phyloP scores from a whole-genome alignment of 92 coral and sea anemone genomes.

The Epizoanthus scotinus region DNA sequence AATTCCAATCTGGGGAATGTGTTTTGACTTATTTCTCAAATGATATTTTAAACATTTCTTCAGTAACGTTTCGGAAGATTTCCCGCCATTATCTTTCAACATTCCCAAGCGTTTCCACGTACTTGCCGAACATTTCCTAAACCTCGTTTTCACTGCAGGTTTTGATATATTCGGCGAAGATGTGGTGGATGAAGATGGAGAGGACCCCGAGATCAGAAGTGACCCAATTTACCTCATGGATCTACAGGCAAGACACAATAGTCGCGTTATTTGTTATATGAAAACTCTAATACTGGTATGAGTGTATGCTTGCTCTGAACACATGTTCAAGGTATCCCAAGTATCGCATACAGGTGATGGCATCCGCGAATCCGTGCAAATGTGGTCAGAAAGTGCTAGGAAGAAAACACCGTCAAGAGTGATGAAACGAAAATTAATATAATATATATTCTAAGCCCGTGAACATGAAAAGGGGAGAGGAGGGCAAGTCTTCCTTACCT shows the following conservation, averaged over 20 bases:
- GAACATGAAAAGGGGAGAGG: no score
- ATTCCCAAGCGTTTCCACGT: neutral
- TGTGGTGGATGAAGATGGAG: slow-evolving; percentile 84
- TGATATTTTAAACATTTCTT: no score
- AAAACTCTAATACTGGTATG: neutral
- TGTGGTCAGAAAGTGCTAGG: no score
- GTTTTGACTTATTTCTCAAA: neutral
- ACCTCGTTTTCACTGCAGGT: slow-evolving; percentile 44
- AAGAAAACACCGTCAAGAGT: no score
- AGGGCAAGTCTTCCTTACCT: neutral
- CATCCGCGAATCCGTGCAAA: no score
- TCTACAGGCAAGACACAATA: slow-evolving; percentile 68
- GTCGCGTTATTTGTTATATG: neutral
- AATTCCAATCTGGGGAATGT: neutral
- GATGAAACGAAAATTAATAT: no score
- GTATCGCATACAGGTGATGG: no score
- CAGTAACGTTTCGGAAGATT: no score
- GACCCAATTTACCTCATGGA: slow-evolving; percentile 90
- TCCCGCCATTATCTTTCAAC: no score
- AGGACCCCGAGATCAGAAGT: slow-evolving; percentile 83
- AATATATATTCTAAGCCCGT: no score
- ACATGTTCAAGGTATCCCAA: no score
- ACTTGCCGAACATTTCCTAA: neutral
- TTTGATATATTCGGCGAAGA: slow-evolving; percentile 77
- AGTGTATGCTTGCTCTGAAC: no score